Percentiles rank a stretch among this genome's conserved stretches.
Conservation (phyloP, 1,140 invertebrate genomes). For the Pogonomyrmex barbatus region DNA sequence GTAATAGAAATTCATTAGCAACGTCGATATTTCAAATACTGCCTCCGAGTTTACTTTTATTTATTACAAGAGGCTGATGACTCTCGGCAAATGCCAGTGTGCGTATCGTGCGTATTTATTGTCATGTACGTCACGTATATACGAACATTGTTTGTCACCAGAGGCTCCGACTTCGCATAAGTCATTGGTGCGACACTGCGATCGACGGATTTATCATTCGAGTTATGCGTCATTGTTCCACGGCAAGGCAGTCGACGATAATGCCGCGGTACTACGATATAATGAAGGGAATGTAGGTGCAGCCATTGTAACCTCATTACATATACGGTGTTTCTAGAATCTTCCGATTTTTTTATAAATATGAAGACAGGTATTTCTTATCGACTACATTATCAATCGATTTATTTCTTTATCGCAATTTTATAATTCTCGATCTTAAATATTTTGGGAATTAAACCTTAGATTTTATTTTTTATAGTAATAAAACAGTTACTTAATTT, state of each 20-base stretch:
- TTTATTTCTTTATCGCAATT: neutral
- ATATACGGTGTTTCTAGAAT: slow-evolving; percentile 1
- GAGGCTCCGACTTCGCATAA: slow-evolving; percentile 30
- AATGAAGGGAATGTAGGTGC: slow-evolving; percentile 58
- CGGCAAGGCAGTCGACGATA: slow-evolving; percentile 38
- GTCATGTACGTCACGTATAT: slow-evolving; percentile 17
- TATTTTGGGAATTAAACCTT: neutral
- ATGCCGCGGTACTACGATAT: slow-evolving; percentile 51
- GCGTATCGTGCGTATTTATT: slow-evolving; percentile 59
- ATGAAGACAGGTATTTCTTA: neutral
- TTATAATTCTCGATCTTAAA: neutral
- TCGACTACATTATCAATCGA: neutral
- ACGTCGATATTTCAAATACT: slow-evolving; percentile 6
- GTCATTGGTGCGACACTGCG: slow-evolving; percentile 41
- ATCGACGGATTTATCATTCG: slow-evolving; percentile 59
- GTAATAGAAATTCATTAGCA: slow-evolving; percentile 24
- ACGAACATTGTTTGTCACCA: slow-evolving; percentile 56
- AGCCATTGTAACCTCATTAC: slow-evolving; percentile 43
- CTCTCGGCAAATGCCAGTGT: slow-evolving; percentile 38
- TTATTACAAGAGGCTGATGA: slow-evolving; percentile 54
- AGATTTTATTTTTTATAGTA: neutral
- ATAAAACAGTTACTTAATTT: neutral
- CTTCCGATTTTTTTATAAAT: neutral
- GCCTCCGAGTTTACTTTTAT: slow-evolving; percentile 21
- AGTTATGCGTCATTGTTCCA: slow-evolving; percentile 63